Conservation (phyloP, 2,113 vertebrate genomes). For the Isurus oxyrinchus region DNA sequence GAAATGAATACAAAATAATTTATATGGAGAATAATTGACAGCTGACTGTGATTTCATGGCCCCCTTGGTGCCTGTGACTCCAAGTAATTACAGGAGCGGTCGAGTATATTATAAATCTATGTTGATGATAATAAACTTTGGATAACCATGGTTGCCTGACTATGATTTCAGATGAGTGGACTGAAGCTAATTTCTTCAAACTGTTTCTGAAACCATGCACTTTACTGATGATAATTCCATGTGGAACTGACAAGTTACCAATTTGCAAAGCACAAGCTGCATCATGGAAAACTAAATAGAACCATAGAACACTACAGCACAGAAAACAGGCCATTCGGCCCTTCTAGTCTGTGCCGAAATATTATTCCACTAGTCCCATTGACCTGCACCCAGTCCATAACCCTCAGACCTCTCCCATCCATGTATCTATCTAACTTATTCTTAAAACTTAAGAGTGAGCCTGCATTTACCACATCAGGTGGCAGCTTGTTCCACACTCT, state of each 20-base stretch:
- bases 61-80: background rate
- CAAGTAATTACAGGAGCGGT: background rate
- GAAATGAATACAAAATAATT: background rate
- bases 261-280: background rate
- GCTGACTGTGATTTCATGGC: background rate
- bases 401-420: too few relatives aligned
- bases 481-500: too few relatives aligned
- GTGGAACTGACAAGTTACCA: background rate
- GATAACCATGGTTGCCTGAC: background rate
- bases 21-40: background rate
- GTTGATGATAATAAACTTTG: background rate
- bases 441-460: too few relatives aligned
- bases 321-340: too few relatives aligned
- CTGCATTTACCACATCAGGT: too few relatives aligned
- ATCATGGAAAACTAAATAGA: background rate
- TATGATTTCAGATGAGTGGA: background rate
- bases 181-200: background rate
- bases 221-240: background rate
- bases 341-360: too few relatives aligned
- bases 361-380: too few relatives aligned
- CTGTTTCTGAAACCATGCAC: background rate
- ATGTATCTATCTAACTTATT: too few relatives aligned
- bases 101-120: background rate
- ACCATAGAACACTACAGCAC: too few relatives aligned
- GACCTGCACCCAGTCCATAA: too few relatives aligned